These are phyloP conservation scores for Hypomecis punctinalis DNA, from an alignment of 2,888 invertebrate species.

Conservation along the genomic window DNA sequence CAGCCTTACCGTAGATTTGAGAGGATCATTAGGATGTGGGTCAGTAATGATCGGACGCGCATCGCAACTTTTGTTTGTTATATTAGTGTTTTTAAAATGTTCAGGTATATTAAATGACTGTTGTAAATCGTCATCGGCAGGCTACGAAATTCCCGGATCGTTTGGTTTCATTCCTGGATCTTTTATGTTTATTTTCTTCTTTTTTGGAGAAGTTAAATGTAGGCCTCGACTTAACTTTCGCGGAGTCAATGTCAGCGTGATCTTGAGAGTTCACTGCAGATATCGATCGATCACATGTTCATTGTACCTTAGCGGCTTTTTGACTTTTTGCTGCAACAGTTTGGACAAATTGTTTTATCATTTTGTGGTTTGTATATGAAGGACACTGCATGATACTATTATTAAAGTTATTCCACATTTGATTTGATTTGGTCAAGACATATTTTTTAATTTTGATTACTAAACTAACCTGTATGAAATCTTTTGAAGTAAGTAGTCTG, in stretches of 20 bases:
- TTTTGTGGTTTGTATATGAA: too few species aligned
- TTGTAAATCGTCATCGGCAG: slow-evolving; percentile 50
- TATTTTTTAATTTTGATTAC: too few species aligned
- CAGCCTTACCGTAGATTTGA: slow-evolving; percentile 57
- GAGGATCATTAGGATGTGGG: slow-evolving; percentile 81
- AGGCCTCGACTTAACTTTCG: slow-evolving; percentile 24
- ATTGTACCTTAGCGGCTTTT: background rate
- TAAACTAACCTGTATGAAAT: too few species aligned
- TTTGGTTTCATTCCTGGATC: slow-evolving; percentile 23
- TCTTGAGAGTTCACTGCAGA: slow-evolving; percentile 16
- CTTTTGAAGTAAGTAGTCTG: too few species aligned
- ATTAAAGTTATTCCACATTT: too few species aligned
- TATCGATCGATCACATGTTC: slow-evolving; percentile 12
- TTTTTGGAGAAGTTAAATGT: slow-evolving; percentile 21
- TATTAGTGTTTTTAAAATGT: slow-evolving; percentile 62
- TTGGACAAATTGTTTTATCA: too few species aligned
- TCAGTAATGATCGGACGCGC: slow-evolving; percentile 79
- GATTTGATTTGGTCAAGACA: too few species aligned
- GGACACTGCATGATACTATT: too few species aligned
- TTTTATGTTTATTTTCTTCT: background rate
- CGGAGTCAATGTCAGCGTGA: slow-evolving; percentile 20
- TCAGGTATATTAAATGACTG: slow-evolving; percentile 67
- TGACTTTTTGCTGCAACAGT: too few species aligned
- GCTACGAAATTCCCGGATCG: slow-evolving; percentile 29
- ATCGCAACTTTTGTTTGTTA: slow-evolving; percentile 76